phyloP scores from a whole-genome alignment of 2,888 invertebrate species.

The Drosophila barbarae region DNA sequence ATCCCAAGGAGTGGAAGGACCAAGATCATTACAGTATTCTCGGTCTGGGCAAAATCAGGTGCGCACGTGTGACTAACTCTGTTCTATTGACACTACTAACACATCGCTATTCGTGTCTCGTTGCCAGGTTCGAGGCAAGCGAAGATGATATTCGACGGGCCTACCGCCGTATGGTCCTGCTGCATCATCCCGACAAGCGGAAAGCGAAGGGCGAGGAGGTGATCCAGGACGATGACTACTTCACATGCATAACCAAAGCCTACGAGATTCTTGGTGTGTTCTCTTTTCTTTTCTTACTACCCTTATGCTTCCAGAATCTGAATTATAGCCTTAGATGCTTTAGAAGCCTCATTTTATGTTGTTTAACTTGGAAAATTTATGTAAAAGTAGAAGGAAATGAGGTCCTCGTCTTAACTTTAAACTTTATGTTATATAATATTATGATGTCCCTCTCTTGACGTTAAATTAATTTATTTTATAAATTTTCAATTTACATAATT shows the following conservation, averaged over 20 bases:
- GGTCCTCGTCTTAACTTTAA: too few species aligned
- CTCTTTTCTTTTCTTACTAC: not conserved
- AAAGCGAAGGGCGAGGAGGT: constrained; percentile 94
- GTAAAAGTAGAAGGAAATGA: too few species aligned
- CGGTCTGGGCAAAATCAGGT: constrained; percentile 86
- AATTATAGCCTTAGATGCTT: not conserved
- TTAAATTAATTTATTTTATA: too few species aligned
- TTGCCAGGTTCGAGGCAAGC: constrained; percentile 87
- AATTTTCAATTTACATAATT: not conserved
- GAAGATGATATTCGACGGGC: constrained; percentile 96
- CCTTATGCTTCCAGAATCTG: not conserved
- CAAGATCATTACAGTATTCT: constrained; percentile 98
- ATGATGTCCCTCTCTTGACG: too few species aligned
- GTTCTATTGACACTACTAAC: not conserved
- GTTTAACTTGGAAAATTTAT: not conserved
- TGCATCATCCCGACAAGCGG: constrained; percentile 99
- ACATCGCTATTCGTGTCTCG: constrained; percentile 36
- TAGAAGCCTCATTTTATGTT: not conserved
- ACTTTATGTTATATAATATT: too few species aligned
- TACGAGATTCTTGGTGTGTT: constrained; percentile 91
- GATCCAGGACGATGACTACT: constrained; percentile 95
- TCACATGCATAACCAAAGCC: constrained; percentile 98
- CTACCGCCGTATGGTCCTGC: constrained; percentile 93
- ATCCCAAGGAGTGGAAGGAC: constrained; percentile 98
- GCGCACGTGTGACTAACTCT: constrained; percentile 50